Base-by-base conservation (phyloP, 2,797 vertebrate genomes). In the Cyprinella venusta region DNA sequence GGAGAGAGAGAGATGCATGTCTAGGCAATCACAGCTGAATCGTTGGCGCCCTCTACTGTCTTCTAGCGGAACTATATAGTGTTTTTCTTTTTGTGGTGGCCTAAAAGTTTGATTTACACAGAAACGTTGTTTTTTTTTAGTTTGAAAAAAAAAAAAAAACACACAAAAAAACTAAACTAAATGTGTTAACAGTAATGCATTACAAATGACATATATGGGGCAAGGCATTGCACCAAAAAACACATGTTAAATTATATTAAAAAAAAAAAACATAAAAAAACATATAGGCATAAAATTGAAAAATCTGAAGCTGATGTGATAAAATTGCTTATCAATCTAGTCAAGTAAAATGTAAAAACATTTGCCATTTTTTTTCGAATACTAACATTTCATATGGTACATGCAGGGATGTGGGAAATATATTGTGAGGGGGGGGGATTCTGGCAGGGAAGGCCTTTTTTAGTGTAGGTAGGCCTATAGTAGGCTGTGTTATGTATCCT, bases 21-120 rank as follows among this genome's bases (percentile, higher is more conserved):
- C 19, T 50, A 24, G 18, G 42, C 6, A 50, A 30, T 40, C 18
- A 63, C 13, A 52, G 5, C 4, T 48, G 9, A 45, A 33, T 45
- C 18, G 33, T 45, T 77, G 63, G 59, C 24, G 5, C 79, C 75
- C 68, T 61, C 82, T 79, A 2, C 15, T 78, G 78, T 19, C 30
- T 2, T n/a, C 0, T 1, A 78, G 50, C 4, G 36, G 38, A 77
- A 72, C 48, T 77, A 54, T 38, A 50, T 4, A 42, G 3, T 26
- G 9, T 18, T 75, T 40, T 19, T 26, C 19, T n/a, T n/a, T 74
- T 52, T 71, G 24, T 26, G 8, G 10, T 56, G 52, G 13, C 30
- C 30, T 10, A n/a, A 24, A 69, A 69, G 67, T 70, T 45, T 9
- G 68, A 26, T 24, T 24, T 40, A n/a, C 0, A 52, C 19, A 45